Evolutionary conservation across 2,113 vertebrate genomes (phyloP), one percentile per base, ranked within the genome.

Genomic region (Willisornis vidua): DNA sequence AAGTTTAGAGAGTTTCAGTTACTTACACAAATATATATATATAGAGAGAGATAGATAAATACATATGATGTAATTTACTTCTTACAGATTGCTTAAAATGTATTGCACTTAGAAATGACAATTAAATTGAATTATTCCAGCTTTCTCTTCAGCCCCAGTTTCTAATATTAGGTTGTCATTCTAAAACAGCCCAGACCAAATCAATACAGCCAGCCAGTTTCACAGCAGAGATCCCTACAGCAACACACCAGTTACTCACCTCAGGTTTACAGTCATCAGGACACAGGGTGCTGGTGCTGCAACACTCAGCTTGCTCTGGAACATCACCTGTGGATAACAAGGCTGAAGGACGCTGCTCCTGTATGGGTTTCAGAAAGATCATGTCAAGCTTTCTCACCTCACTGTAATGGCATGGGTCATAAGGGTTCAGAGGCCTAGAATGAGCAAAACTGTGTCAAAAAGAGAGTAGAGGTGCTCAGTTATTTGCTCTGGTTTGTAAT

Each of bases 381-480:
- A 14, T 9, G 54, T 31, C 57, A 65, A 13, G 20, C 10, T 63
- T n/a, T 72, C 20, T 68, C 48, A 88, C 63, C 31, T 79, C 19
- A 14, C 16, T 73, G 19, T 39, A 75, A 35, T 2, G 1, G 12
- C 35, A 31, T 3, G 7, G 67, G 16, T 46, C 25, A 19, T 61
- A 51, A 43, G 85, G 20, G 37, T 9, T 2, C 0, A 78, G 43
- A 86, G 43, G 8, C 24, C 4, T 20, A 46, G 55, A 67, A 33
- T 3, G 35, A 63, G 10, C 26, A 82, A 1, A 2, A 9, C 29
- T 19, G 14, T 1, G 2, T 19, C 4, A 1, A 31, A 85, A 86
- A 54, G n/a, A 54, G 24, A 68, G 17, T 25, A 85, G 16, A 0
- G 0, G 15, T 1, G 45, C n/a, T 77, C 24, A 70, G 62, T 19